Evolutionary conservation across 1,140 invertebrate genomes (phyloP).

Genomic region (Rhopalosiphum maidis): DNA sequence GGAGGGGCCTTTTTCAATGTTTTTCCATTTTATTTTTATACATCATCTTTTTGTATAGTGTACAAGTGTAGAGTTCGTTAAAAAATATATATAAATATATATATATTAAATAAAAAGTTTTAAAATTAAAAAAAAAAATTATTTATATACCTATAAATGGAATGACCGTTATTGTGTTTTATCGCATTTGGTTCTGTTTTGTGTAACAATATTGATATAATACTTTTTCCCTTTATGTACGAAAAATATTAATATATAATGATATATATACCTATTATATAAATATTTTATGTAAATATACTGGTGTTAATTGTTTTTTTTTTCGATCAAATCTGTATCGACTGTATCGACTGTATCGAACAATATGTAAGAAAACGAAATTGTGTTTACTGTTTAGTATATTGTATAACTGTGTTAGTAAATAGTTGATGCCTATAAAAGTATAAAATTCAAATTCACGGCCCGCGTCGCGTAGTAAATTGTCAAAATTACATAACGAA

Average conservation of each 20-base stretch:
- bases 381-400: slow-evolving; percentile 1
- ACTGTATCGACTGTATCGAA: neutral
- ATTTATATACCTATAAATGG: neutral
- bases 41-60: slow-evolving; percentile 55
- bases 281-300: slow-evolving; percentile 33
- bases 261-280: slow-evolving; percentile 4
- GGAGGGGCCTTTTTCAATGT: slow-evolving; percentile 55
- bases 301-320: neutral
- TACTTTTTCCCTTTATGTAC: neutral
- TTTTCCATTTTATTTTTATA: slow-evolving; percentile 57
- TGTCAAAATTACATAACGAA: neutral
- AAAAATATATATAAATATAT: slow-evolving; percentile 27
- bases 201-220: neutral
- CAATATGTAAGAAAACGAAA: neutral
- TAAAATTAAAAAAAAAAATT: neutral
- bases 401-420: neutral
- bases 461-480: neutral
- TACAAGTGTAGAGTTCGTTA: slow-evolving; percentile 57
- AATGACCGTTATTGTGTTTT: slow-evolving; percentile 38
- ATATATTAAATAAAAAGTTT: slow-evolving; percentile 35
- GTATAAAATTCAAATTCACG: neutral
- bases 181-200: neutral
- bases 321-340: no score
- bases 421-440: neutral
- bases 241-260: neutral